Percentiles rank a stretch among this genome's conserved stretches.
These are phyloP conservation scores for Rhinichthys klamathensis DNA, from an alignment of 2,113 vertebrate genomes.

Conservation along the genomic window DNA sequence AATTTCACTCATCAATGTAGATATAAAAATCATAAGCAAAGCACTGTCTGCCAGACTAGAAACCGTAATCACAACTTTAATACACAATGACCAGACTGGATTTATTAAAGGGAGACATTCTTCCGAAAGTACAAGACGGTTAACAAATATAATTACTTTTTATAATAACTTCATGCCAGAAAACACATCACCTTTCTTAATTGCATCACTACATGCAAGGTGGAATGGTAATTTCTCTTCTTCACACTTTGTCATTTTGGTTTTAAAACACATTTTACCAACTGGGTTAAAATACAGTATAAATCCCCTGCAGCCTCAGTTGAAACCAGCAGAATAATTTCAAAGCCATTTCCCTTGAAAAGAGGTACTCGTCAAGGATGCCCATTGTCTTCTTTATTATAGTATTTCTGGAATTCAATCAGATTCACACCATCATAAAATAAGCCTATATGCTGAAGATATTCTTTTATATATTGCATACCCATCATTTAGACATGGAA, in stretches of 20 bases:
- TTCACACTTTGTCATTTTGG: background rate
- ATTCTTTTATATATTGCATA: background rate
- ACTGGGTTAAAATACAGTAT: background rate
- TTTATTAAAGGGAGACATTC: background rate
- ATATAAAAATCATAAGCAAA: too few relatives aligned
- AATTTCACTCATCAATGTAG: too few relatives aligned
- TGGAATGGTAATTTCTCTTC: background rate
- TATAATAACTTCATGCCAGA: background rate
- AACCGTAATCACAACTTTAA: too few relatives aligned
- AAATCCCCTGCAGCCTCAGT: background rate
- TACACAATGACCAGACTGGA: background rate
- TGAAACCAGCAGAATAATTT: background rate
- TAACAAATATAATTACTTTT: too few relatives aligned
- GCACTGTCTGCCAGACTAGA: too few relatives aligned
- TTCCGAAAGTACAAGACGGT: background rate
- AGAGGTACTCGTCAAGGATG: background rate
- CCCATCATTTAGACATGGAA: background rate
- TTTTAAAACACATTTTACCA: background rate
- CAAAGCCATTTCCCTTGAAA: background rate
- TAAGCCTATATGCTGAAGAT: background rate
- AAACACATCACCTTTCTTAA: background rate
- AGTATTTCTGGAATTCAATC: background rate
- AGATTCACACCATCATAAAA: background rate
- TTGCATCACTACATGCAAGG: too few relatives aligned
- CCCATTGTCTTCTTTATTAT: background rate